phyloP scores from a whole-genome alignment of 2,888 invertebrate genomes.

The Nomada ferruginata region DNA sequence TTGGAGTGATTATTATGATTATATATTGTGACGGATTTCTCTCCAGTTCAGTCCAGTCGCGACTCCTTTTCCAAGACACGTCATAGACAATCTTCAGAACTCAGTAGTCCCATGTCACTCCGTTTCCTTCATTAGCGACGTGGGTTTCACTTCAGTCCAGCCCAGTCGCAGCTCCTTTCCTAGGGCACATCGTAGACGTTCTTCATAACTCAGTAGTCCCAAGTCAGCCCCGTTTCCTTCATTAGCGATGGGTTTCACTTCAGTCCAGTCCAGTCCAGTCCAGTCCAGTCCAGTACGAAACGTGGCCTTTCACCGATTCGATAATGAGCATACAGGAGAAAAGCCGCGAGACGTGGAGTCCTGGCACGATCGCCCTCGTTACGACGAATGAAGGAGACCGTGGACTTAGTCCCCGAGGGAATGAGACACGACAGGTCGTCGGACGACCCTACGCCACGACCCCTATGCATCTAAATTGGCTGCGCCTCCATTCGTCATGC shows the following conservation, averaged over 20 bases:
- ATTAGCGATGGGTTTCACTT: slow-evolving; percentile 40
- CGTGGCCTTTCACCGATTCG: slow-evolving; percentile 47
- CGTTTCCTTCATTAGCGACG: slow-evolving; percentile 39
- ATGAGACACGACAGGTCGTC: slow-evolving; percentile 72
- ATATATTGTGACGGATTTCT: no score
- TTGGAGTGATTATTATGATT: neutral
- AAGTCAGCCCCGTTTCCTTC: slow-evolving; percentile 19
- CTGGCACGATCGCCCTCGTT: slow-evolving; percentile 58
- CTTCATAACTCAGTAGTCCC: neutral
- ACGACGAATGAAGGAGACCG: slow-evolving; percentile 46
- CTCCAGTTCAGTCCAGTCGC: no score
- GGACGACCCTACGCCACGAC: slow-evolving; percentile 68
- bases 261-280: slow-evolving; percentile 1
- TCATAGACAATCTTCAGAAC: neutral
- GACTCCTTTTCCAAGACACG: neutral
- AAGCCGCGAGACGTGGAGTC: slow-evolving; percentile 21
- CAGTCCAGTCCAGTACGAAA: slow-evolving; percentile 17
- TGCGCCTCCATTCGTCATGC: slow-evolving; percentile 70
- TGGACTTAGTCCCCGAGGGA: slow-evolving; percentile 47
- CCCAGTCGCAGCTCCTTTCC: neutral
- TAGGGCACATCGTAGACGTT: neutral
- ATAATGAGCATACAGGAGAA: slow-evolving; percentile 47
- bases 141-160: slow-evolving; percentile 22
- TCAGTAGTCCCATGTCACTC: neutral
- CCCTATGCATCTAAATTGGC: slow-evolving; percentile 74